phyloP scores from a whole-genome alignment of 1,140 invertebrate species.

The Aethina tumida region DNA sequence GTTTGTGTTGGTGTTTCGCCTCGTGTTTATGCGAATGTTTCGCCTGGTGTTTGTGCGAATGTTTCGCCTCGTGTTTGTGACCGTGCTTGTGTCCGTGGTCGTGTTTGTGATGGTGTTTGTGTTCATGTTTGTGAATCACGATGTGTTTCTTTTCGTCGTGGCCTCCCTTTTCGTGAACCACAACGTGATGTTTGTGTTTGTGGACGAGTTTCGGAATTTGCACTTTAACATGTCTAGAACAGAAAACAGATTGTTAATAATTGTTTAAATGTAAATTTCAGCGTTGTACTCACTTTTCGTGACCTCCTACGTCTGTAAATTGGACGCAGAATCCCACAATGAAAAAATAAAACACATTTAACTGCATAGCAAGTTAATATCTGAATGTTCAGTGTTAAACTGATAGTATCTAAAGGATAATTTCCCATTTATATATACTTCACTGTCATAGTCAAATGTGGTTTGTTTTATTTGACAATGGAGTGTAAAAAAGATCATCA shows the following conservation, averaged over 20 bases:
- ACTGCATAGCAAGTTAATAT: neutral
- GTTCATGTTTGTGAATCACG: neutral
- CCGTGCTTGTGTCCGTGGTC: neutral
- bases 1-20: neutral
- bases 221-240: neutral
- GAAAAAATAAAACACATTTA: neutral
- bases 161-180: neutral
- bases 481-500: too few species aligned
- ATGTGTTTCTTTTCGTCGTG: constrained; percentile 2
- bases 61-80: neutral
- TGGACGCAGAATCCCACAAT: neutral
- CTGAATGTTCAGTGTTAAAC: neutral
- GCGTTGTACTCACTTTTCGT: constrained; percentile 1
- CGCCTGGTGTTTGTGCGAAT: too few species aligned
- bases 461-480: neutral
- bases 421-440: neutral
- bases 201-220: neutral
- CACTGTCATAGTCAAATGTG: neutral
- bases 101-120: neutral
- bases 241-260: neutral
- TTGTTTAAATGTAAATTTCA: neutral
- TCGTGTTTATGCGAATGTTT: neutral
- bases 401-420: constrained; percentile 1
- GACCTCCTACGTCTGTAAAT: neutral
- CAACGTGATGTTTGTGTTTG: neutral